Evolutionary conservation across 2,888 invertebrate species (phyloP).

Genomic region (Ochropleura plecta): DNA sequence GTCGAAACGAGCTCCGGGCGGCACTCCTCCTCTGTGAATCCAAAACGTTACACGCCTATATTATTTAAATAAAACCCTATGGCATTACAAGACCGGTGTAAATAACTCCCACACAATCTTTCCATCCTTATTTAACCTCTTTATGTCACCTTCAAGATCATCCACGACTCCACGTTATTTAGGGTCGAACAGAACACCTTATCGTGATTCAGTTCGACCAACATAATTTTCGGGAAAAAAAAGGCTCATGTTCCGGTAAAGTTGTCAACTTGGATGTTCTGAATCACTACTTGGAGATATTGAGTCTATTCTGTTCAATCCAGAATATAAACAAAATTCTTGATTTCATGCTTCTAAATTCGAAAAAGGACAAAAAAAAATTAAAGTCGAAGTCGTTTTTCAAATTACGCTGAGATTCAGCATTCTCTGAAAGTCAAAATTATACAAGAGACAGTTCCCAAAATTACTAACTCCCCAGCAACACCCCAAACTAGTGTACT

Average conservation of each 20-base stretch:
- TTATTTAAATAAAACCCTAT: neutral
- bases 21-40: conserved; percentile 88
- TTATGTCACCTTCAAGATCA: neutral
- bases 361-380: no score
- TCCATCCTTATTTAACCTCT: neutral
- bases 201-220: no score
- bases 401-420: neutral
- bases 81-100: neutral
- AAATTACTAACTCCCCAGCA: neutral
- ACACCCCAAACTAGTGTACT: neutral
- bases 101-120: neutral
- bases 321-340: neutral
- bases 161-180: neutral
- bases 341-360: neutral
- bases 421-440: neutral
- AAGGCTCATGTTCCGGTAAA: no score
- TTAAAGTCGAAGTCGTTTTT: neutral
- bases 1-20: conserved; percentile 96
- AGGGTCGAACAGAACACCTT: no score
- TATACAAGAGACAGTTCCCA: neutral
- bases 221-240: no score
- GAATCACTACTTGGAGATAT: no score
- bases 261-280: no score
- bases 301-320: no score
- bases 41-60: neutral